Evolutionary conservation across 2,797 vertebrate genomes (phyloP), one percentile per base, ranked within the genome.

Genomic region (Macropodus opercularis): DNA sequence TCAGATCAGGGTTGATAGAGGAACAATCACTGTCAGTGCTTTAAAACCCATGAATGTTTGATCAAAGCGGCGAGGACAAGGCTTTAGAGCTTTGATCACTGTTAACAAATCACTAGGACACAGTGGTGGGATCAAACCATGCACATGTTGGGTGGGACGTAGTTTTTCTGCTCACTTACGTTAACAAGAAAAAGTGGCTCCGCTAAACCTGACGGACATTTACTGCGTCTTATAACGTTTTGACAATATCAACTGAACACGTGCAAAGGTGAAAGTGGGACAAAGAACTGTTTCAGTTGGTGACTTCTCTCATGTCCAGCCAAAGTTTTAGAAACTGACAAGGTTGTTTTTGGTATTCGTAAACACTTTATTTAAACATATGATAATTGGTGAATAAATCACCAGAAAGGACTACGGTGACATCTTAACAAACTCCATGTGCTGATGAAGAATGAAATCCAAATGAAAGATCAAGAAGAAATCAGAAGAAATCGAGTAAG

Each of bases 11-110:
- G 18, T 24, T 27, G 66, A 56, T 44, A 22, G 0, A 40, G 14
- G 46, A 65, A 29, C 10, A 12, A 18, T 26, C 14, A 23, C 48
- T 49, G 36, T 49, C 47, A 27, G 29, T 39, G 23, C 53, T 53
- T 49, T 51, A 54, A 60, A 61, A 42, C 15, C 10, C 9, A 23
- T 26, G 48, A 43, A 40, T 68, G 10, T 1, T 26, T 73, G 46
- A 75, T 75, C 62, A 63, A 62, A 79, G 55, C 48, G 8, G 26
- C 0, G 13, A 53, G 48, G 27, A 63, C 8, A 8, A 40, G 31
- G 44, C 29, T 60, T 56, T 8, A 64, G 36, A 50, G 48, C 52
- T 75, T 38, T 44, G 75, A 68, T 72, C 52, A 32, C 9, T 71
- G 43, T 40, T 64, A 61, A 63, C 23, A 64, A 18, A 69, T 69